These are phyloP conservation scores for Ariopsis seemanni DNA, from an alignment of 2,113 vertebrate species.

Conservation along the genomic window DNA sequence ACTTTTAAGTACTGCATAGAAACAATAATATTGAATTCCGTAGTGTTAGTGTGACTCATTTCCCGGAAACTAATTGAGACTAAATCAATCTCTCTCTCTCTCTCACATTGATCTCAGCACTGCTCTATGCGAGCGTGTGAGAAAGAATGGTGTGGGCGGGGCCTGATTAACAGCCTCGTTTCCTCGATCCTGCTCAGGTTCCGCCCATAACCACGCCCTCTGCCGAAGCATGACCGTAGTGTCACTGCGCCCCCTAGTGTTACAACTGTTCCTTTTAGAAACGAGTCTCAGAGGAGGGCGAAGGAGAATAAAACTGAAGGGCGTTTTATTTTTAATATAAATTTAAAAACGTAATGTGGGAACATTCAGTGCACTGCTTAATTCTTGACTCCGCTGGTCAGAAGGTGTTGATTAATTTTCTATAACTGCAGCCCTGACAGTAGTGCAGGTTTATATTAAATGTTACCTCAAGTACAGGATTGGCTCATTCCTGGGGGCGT, in stretches of 20 bases:
- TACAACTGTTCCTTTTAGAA: not conserved
- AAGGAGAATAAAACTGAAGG: no score
- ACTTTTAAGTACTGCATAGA: no score
- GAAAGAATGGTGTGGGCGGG: no score
- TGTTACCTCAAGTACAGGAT: no score
- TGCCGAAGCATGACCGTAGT: no score
- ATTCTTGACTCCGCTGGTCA: not conserved
- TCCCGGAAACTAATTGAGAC: not conserved
- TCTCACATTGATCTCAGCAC: not conserved
- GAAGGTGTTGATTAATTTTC: not conserved
- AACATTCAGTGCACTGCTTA: not conserved
- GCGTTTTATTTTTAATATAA: no score
- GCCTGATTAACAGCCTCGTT: no score
- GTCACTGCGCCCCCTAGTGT: not conserved
- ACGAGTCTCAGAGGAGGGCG: not conserved
- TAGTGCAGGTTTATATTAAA: not conserved
- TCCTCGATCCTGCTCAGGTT: no score
- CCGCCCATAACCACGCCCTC: not conserved
- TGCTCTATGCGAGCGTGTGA: not conserved
- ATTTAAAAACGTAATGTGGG: not conserved
- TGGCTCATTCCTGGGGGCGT: not conserved
- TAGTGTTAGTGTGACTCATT: not conserved
- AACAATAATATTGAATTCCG: not conserved
- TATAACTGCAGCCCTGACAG: no score
- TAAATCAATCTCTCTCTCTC: not conserved